Evolutionary conservation across 2,113 vertebrate species (phyloP), one percentile per base, ranked within the genome.

Genomic region (Casuarius casuarius): DNA sequence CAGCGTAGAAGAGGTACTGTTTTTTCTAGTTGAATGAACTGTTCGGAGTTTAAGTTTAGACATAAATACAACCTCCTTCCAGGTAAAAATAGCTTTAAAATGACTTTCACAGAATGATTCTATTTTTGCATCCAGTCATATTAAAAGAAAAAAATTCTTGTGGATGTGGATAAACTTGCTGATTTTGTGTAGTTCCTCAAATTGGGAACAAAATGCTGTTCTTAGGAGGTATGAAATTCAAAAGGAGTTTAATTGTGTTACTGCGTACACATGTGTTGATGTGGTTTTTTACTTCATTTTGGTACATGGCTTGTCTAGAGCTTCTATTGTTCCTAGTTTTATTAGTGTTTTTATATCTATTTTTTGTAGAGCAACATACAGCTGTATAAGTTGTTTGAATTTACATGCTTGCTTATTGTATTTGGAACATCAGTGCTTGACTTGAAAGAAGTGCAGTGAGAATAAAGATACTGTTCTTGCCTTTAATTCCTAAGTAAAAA

Each of bases 381-480:
- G 91, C 81, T 94, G 81, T 94, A 25, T 82, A 58, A 94, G 72
- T 90, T 88, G 89, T 66, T 92, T 71, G 54, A 80, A 91, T 76
- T 81, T 58, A 91, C 40, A 67, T 85, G 81, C 54, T 28, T n/a
- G 13, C 18, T 38, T 29, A 76, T 59, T 95, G 92, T 94, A 94
- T 56, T 58, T 0, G 10, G 63, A 87, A 78, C 0, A 0, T 92
- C 26, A 91, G 74, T 89, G 77, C 66, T 95, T 87, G 80, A 56
- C 86, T 76, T 75, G 44, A 70, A 93, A 95, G 84, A 95, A 85
- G 38, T 3, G 1, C 73, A 92, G 94, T 75, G 79, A 96, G 96
- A 96, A 95, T 96, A 95, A 97, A 97, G 62, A 72, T 87, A 14
- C 3, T 82, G 48, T 94, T 72, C 84, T 87, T 97, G 94, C 76